Conservation (phyloP, 2,113 vertebrate species). For the Damaliscus lunatus region DNA sequence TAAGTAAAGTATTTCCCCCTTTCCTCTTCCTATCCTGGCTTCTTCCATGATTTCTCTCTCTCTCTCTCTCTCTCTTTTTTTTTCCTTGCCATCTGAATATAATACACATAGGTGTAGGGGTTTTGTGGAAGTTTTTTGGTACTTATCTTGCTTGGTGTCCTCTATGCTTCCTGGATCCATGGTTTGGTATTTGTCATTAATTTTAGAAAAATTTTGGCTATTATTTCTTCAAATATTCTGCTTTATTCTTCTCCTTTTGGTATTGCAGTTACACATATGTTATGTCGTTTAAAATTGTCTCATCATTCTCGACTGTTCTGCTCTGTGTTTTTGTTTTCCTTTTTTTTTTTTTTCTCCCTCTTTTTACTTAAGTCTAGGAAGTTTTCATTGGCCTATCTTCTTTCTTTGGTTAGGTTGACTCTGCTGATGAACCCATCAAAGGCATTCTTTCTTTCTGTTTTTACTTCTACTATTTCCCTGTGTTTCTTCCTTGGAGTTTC, state of each 20-base stretch:
- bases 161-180: neutral
- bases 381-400: neutral
- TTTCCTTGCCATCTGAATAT: neutral
- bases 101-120: neutral
- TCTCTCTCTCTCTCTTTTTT: neutral
- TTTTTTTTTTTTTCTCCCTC: neutral
- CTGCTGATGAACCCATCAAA: neutral
- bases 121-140: neutral
- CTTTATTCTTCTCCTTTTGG: neutral
- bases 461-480: neutral
- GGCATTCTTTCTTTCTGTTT: neutral
- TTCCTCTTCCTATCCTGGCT: neutral
- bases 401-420: neutral
- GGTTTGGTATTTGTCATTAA: neutral
- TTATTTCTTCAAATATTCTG: neutral
- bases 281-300: neutral
- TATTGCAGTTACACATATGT: neutral
- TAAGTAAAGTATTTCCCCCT: neutral
- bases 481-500: neutral
- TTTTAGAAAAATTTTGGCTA: neutral
- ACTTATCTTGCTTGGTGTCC: neutral
- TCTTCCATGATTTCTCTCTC: neutral
- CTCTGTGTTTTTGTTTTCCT: neutral
- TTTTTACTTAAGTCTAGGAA: neutral
- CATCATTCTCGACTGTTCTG: neutral